phyloP scores from a whole-genome alignment of 2,113 vertebrate genomes.

The Psilopsiagon aymara region DNA sequence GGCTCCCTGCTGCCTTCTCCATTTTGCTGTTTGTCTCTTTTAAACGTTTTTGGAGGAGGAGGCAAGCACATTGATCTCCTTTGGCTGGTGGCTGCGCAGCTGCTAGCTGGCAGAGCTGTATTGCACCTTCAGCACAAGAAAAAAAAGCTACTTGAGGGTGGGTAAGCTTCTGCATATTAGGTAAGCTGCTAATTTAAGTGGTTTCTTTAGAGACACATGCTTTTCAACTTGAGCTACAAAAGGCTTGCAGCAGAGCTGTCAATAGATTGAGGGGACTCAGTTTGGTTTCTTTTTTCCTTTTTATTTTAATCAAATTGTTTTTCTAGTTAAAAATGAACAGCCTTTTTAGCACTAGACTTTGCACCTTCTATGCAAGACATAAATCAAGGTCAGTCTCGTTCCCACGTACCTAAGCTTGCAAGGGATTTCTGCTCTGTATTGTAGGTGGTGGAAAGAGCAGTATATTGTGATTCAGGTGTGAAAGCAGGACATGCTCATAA shows the following conservation, averaged over 20 bases:
- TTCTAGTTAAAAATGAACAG: conserved; percentile 16
- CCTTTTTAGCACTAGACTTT: not conserved
- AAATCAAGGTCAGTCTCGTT: not conserved
- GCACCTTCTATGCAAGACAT: not conserved
- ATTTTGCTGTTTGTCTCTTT: not conserved
- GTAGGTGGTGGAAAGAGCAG: not conserved
- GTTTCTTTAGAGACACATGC: not conserved
- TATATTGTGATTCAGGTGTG: not conserved
- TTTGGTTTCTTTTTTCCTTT: not conserved
- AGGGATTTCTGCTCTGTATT: not conserved
- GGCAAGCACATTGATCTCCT: not conserved
- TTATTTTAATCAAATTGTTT: not conserved
- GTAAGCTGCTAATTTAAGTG: conserved; percentile 30
- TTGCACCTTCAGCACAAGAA: not conserved
- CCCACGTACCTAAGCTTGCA: not conserved
- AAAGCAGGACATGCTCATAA: not conserved
- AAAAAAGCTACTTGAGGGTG: not conserved
- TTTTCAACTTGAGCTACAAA: not conserved
- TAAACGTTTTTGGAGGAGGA: not conserved
- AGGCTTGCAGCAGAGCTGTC: not conserved
- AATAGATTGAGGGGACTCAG: not conserved
- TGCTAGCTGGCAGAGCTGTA: not conserved
- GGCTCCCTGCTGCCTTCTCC: not conserved
- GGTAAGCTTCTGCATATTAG: not conserved
- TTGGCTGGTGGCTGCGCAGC: not conserved